phyloP scores from a whole-genome alignment of 2,113 vertebrate species.

The Eurypyga helias region DNA sequence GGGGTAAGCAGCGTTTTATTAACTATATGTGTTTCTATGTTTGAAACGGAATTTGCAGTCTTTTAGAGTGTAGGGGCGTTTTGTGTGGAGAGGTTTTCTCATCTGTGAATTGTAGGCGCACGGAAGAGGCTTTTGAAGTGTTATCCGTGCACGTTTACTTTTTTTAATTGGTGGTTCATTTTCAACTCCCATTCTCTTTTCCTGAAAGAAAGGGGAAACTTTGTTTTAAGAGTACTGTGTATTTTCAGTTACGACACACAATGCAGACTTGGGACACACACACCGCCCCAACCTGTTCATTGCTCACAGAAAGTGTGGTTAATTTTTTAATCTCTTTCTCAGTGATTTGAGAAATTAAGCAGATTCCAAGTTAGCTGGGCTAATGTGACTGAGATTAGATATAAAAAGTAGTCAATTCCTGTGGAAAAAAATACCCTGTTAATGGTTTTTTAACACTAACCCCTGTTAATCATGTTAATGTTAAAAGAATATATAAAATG shows the following conservation, averaged over 20 bases:
- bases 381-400: background rate
- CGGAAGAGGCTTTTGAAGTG: no score
- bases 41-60: no score
- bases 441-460: no score
- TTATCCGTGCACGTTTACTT: no score
- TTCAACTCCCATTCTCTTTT: background rate
- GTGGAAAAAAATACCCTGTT: background rate
- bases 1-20: no score
- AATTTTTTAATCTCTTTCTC: background rate
- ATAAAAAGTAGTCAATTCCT: background rate
- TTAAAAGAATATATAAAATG: background rate
- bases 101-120: no score
- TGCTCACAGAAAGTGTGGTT: background rate
- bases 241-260: background rate
- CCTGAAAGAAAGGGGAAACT: background rate
- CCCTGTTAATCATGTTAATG: no score
- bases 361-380: background rate
- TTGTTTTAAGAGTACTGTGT: background rate
- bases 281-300: rapidly evolving
- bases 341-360: background rate
- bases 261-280: no score
- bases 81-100: no score
- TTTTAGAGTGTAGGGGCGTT: no score
- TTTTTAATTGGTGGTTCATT: background rate
- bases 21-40: no score